Conservation (phyloP, 2,888 invertebrate genomes). For the Pyrgus malvae region DNA sequence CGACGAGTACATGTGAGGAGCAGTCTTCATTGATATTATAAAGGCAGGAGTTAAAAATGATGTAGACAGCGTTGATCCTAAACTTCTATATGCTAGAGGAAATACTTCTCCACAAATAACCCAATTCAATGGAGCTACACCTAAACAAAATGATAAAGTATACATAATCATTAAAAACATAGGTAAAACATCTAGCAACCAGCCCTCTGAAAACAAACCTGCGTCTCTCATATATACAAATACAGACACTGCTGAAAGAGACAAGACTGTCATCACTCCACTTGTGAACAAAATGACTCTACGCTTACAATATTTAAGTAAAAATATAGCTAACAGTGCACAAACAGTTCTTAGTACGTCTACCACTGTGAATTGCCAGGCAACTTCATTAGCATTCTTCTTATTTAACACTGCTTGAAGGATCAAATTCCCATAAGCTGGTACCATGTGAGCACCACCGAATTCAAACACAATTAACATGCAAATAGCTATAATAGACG, state of each 20-base stretch:
- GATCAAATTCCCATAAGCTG: constrained; percentile 72
- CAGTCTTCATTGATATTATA: constrained; percentile 75
- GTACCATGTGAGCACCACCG: constrained; percentile 73
- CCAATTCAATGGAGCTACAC: constrained; percentile 71
- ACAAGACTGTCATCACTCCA: constrained; percentile 64
- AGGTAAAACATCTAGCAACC: constrained; percentile 60
- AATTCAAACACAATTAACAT: constrained; percentile 75
- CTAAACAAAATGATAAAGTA: constrained; percentile 69
- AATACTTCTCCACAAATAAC: constrained; percentile 77
- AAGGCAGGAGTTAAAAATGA: constrained; percentile 72
- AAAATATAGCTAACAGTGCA: constrained; percentile 79
- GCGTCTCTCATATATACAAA: constrained; percentile 67
- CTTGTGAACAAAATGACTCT: constrained; percentile 68
- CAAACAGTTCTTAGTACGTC: constrained; percentile 84
- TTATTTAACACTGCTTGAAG: constrained; percentile 66
- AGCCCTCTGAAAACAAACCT: constrained; percentile 50
- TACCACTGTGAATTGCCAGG: constrained; percentile 83
- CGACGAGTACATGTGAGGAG: constrained; percentile 68
- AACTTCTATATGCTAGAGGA: constrained; percentile 70
- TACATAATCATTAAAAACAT: constrained; percentile 68
- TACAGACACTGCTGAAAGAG: constrained; percentile 58
- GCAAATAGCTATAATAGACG: constrained; percentile 69
- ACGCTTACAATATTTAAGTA: constrained; percentile 64
- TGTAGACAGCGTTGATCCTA: constrained; percentile 71
- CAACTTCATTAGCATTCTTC: constrained; percentile 56